Evolutionary conservation across 2,888 invertebrate genomes (phyloP).

Genomic region (Linnaemya vulpina): DNA sequence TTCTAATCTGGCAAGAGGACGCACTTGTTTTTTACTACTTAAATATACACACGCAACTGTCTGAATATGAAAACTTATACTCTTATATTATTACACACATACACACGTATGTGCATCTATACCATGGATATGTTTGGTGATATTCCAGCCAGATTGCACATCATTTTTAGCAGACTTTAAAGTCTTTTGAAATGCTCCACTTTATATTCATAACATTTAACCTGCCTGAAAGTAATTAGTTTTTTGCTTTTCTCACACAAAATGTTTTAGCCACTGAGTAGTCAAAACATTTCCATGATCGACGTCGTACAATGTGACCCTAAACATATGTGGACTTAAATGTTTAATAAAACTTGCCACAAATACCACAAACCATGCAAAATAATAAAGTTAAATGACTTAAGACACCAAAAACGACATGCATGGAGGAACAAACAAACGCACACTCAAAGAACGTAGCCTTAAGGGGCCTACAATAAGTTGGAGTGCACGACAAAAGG

Average conservation of each 20-base stretch:
- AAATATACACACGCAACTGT: background rate
- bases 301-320: conserved; percentile 7
- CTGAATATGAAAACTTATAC: conserved; percentile 11
- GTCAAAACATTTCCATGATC: background rate
- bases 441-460: background rate
- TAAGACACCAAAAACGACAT: conserved; percentile 64
- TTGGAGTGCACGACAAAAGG: conserved; percentile 11
- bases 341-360: conserved; percentile 64
- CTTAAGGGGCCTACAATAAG: background rate
- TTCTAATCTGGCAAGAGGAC: conserved; percentile 30
- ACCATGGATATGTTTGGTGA: background rate
- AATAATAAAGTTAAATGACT: conserved; percentile 72
- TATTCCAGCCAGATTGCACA: background rate
- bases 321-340: conserved; percentile 11
- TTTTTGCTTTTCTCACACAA: no score
- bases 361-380: conserved; percentile 70
- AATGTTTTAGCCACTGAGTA: no score
- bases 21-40: background rate
- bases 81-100: background rate
- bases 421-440: conserved; percentile 1
- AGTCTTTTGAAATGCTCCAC: background rate
- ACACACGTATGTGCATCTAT: background rate
- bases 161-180: background rate
- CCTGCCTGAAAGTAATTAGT: no score
- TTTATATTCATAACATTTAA: no score